Percentiles rank a stretch among this genome's conserved stretches.
Evolutionary conservation across 2,113 vertebrate species (phyloP).

Genomic region (Cyphomyrus discorhynchus): DNA sequence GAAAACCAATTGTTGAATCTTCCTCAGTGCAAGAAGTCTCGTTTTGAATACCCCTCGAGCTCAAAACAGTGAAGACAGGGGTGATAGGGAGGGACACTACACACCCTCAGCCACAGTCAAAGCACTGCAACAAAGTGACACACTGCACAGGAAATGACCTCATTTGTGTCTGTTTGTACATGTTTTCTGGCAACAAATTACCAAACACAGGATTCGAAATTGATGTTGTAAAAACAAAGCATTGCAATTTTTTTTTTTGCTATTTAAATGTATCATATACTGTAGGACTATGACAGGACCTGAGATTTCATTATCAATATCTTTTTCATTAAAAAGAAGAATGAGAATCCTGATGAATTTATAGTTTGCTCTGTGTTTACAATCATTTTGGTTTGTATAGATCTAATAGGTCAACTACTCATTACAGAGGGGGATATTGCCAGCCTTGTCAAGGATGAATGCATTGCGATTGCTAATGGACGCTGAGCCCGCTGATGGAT

Average conservation of each 20-base stretch:
- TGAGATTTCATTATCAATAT: neutral
- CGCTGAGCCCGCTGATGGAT: neutral
- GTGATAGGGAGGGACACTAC: neutral
- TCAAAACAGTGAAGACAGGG: neutral
- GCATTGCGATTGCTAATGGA: conserved; percentile 13
- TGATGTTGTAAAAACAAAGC: neutral
- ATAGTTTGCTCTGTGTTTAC: neutral
- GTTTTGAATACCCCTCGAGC: neutral
- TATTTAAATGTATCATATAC: neutral
- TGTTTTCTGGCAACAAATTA: neutral
- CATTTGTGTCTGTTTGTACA: neutral
- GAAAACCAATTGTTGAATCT: conserved; percentile 7
- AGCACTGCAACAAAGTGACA: neutral
- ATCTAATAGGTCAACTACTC: conserved; percentile 9
- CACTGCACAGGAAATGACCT: neutral
- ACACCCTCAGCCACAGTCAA: neutral
- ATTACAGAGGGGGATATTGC: neutral
- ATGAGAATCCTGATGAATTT: neutral
- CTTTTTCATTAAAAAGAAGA: neutral
- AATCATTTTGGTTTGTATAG: neutral
- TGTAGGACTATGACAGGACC: neutral
- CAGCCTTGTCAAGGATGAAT: conserved; percentile 7
- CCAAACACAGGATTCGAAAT: neutral
- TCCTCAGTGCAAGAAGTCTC: neutral
- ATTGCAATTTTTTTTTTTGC: neutral